These are phyloP conservation scores for Caenorhabditis wallacei DNA, from an alignment of 2,888 invertebrate species.

Conservation along the genomic window DNA sequence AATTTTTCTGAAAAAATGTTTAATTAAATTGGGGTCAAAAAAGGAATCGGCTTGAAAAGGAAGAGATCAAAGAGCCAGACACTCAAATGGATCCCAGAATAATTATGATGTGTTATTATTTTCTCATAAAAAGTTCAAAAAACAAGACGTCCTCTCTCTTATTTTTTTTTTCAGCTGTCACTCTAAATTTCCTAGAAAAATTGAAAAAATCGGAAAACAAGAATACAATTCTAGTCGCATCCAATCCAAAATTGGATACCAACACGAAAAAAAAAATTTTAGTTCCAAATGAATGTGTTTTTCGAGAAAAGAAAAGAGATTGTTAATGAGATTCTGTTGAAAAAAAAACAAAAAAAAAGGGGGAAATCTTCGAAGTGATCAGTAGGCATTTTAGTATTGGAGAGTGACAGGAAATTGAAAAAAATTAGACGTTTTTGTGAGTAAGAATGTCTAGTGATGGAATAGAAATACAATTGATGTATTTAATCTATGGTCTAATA, in stretches of 20 bases:
- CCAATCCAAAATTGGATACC: neutral
- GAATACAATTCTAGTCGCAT: no score
- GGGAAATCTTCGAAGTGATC: neutral
- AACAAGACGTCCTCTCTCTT: no score
- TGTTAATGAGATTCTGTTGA: slow-evolving; percentile 19
- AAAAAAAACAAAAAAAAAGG: neutral
- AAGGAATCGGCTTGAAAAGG: neutral
- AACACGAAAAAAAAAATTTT: neutral
- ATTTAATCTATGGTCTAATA: neutral
- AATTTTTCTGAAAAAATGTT: neutral
- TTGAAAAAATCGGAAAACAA: no score
- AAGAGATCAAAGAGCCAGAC: no score
- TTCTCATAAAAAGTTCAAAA: no score
- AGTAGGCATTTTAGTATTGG: slow-evolving; percentile 1
- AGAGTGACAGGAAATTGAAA: slow-evolving; percentile 9
- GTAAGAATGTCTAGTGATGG: neutral
- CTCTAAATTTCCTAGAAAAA: no score
- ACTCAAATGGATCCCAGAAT: no score
- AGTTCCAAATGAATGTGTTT: neutral
- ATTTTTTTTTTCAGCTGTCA: no score
- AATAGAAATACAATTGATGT: neutral
- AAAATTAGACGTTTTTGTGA: neutral
- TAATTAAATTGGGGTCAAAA: neutral
- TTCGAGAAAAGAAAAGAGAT: neutral
- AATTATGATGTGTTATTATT: no score